Evolutionary conservation across 2,888 invertebrate genomes (phyloP).

Genomic region (Cephus spinipes): DNA sequence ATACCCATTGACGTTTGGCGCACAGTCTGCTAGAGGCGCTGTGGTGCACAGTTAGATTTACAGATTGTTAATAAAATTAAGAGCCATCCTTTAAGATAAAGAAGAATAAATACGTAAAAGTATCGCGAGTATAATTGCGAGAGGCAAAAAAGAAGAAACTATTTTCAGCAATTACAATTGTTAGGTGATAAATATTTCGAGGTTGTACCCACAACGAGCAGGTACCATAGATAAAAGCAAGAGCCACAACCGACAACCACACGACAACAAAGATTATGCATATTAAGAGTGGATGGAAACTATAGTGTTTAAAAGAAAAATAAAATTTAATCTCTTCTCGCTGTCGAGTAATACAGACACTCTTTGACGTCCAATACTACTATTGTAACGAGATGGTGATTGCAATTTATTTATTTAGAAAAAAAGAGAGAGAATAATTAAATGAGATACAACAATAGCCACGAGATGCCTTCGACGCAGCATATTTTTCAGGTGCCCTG

Average conservation of each 20-base stretch:
- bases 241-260: too few species aligned
- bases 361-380: conserved; percentile 52
- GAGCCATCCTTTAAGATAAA: too few species aligned
- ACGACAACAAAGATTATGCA: too few species aligned
- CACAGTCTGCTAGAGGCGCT: too few species aligned
- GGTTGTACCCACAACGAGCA: not conserved
- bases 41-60: too few species aligned
- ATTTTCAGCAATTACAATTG: conserved; percentile 47
- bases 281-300: too few species aligned
- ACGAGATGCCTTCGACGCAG: conserved; percentile 63
- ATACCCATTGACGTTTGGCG: too few species aligned
- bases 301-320: conserved; percentile 3
- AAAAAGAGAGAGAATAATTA: conserved; percentile 26
- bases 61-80: too few species aligned
- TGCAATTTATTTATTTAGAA: conserved; percentile 57
- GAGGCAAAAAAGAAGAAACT: conserved; percentile 41
- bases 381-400: conserved; percentile 38
- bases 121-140: conserved; percentile 14
- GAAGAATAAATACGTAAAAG: conserved; percentile 1
- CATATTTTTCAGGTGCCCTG: conserved; percentile 56
- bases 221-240: too few species aligned
- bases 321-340: conserved; percentile 37
- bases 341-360: conserved; percentile 40
- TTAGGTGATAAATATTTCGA: conserved; percentile 28
- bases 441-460: conserved; percentile 57